Percentiles rank a stretch among this genome's conserved stretches.
Conservation (phyloP, 2,888 invertebrate genomes). For the Erannis defoliaria region DNA sequence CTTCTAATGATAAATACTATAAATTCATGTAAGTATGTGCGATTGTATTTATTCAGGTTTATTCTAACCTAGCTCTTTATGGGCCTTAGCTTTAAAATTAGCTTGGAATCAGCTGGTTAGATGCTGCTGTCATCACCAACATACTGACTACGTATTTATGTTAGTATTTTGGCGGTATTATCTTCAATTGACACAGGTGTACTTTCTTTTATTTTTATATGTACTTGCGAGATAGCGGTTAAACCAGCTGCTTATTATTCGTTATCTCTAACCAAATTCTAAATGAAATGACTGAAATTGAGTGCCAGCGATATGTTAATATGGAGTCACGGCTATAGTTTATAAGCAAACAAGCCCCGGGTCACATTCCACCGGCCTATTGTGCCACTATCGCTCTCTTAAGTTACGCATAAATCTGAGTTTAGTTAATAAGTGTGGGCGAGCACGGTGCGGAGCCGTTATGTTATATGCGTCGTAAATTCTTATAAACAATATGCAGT, state of each 20-base stretch:
- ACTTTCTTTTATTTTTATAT: neutral
- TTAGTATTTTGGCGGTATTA: neutral
- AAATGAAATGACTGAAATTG: conserved; percentile 38
- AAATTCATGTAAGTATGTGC: no score
- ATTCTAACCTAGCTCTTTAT: no score
- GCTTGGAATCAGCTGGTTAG: no score
- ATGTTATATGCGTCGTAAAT: conserved; percentile 63
- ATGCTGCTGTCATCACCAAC: no score
- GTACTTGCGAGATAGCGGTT: neutral
- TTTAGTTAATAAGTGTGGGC: conserved; percentile 83
- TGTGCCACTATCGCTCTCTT: conserved; percentile 75
- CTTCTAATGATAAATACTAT: no score
- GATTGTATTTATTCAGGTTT: no score
- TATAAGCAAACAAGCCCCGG: conserved; percentile 60
- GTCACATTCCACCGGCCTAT: conserved; percentile 81
- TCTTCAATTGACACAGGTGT: neutral
- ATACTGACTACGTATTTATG: no score
- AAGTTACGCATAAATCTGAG: conserved; percentile 79
- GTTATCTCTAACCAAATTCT: conserved; percentile 12
- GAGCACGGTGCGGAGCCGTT: conserved; percentile 74
- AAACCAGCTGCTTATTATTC: neutral
- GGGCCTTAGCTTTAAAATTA: no score
- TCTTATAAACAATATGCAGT: conserved; percentile 49
- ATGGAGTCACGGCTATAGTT: conserved; percentile 46
- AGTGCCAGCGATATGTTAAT: conserved; percentile 45